A percentile compares a stretch with the other conserved stretches of the same genome.
phyloP scores from a whole-genome alignment of 35 echinoderm and acorn worm species.

The Eucidaris tribuloides region DNA sequence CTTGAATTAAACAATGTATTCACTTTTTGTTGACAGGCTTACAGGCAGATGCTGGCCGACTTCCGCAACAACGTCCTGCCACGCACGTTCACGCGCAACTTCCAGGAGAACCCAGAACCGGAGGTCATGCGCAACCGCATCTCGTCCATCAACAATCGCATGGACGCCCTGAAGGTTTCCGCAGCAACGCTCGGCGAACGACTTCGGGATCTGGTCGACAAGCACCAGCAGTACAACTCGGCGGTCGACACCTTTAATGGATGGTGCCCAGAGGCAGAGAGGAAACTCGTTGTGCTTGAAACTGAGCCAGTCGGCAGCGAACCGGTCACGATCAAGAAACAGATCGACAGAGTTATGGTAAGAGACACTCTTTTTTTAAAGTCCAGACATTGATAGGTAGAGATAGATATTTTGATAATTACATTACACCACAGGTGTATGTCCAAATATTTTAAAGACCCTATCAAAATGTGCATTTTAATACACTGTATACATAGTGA shows the following conservation, averaged over 20 bases:
- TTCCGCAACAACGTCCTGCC: slow-evolving; percentile 72
- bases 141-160: slow-evolving; percentile 39
- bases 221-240: slow-evolving; percentile 74
- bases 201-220: slow-evolving; percentile 57
- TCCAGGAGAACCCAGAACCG: slow-evolving; percentile 76
- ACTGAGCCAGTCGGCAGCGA: slow-evolving; percentile 79
- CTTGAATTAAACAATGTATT: no score
- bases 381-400: no score
- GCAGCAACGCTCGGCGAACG: slow-evolving; percentile 29
- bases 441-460: not conserved
- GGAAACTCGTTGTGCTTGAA: slow-evolving; percentile 55
- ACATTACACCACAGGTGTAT: not conserved
- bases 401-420: no score
- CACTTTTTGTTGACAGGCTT: no score
- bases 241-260: slow-evolving; percentile 55
- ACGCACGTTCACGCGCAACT: slow-evolving; percentile 77
- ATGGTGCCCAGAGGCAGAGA: slow-evolving; percentile 75
- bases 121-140: slow-evolving; percentile 55
- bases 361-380: no score
- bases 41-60: slow-evolving; percentile 59
- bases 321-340: slow-evolving; percentile 75
- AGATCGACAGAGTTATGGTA: slow-evolving; percentile 83
- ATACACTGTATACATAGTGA: no score
- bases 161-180: slow-evolving; percentile 53
- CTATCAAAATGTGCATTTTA: not conserved